A percentile compares a stretch with the other conserved stretches of the same genome.
Conservation (phyloP, 2,797 vertebrate species). For the Anas bernieri region DNA sequence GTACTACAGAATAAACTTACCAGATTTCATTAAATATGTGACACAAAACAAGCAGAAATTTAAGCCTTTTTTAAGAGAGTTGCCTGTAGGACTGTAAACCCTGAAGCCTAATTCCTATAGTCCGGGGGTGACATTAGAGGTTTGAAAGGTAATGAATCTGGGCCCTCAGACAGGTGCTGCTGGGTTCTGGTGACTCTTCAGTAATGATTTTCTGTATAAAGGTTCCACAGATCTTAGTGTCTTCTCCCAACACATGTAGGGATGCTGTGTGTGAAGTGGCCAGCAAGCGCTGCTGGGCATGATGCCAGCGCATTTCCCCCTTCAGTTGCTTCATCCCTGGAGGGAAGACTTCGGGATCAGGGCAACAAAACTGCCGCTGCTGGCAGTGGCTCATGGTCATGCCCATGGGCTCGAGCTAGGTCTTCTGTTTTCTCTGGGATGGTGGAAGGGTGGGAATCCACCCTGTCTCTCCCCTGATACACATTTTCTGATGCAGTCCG, state of each 20-base stretch:
- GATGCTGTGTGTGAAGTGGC: not conserved
- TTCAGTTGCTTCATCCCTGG: rapidly evolving
- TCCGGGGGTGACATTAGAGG: not conserved
- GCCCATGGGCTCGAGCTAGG: not conserved
- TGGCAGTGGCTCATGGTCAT: rapidly evolving
- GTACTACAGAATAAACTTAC: not conserved
- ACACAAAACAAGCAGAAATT: not conserved
- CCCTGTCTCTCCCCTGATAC: rapidly evolving
- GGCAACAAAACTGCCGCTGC: not conserved
- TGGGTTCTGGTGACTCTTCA: not conserved
- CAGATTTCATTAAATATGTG: not conserved
- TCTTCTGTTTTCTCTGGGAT: not conserved
- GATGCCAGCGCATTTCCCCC: not conserved
- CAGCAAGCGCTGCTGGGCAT: rapidly evolving
- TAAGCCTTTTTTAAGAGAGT: not conserved
- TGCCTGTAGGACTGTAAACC: not conserved
- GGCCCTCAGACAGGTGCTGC: not conserved
- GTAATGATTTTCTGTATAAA: not conserved
- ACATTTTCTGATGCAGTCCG: not conserved
- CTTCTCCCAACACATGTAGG: rapidly evolving
- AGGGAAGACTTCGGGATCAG: not conserved
- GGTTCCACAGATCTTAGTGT: not conserved
- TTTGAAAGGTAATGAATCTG: not conserved
- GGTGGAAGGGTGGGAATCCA: not conserved
- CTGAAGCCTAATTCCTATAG: not conserved